Evolutionary conservation across 1,140 invertebrate species (phyloP), one percentile per base, ranked within the genome.

Genomic region (Plectus sambesii): DNA sequence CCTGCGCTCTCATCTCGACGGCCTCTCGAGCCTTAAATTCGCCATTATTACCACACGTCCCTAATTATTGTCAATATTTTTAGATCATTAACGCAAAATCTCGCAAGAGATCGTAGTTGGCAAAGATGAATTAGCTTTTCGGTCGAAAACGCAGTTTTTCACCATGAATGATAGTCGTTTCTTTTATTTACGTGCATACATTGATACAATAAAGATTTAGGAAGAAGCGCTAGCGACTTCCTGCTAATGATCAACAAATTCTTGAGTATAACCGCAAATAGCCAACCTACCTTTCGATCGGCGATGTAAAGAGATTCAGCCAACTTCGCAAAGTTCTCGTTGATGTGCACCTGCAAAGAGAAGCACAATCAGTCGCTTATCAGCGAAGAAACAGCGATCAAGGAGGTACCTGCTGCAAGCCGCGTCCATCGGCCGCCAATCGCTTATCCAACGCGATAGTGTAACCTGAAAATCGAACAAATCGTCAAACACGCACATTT

Each of bases 381-480:
- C n/a, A n/a, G n/a, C n/a, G n/a, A n/a, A n/a, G n/a, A n/a, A n/a
- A n/a, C n/a, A n/a, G n/a, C n/a, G n/a, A n/a, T 47, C 50, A 17
- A 47, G 36, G 20, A 1, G n/a, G 1, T 15, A 87, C 82, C 69
- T 92, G 87, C 64, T 98, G 93, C 0, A 98, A 73, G 6, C 93
- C 93, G 39, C 94, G 76, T 0, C 94, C 94, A 74, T 99, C 94
- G 9, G 93, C 92, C 1, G 93, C 94, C 56, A 99, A 73, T 60
- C 94, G 80, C 74, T 99, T 99, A 71, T 98, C 93, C 50, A 99
- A 72, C 0, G 93, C 93, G 65, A 99, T 94, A 0, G 93, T 98
- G 73, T 96, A 98, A 65, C 88, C 86, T 61, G 70, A n/a, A n/a
- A n/a, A n/a, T n/a, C n/a, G n/a, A n/a, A n/a, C n/a, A n/a, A 41